Conservation (phyloP, 2,797 vertebrate species). For the Parambassis ranga region DNA sequence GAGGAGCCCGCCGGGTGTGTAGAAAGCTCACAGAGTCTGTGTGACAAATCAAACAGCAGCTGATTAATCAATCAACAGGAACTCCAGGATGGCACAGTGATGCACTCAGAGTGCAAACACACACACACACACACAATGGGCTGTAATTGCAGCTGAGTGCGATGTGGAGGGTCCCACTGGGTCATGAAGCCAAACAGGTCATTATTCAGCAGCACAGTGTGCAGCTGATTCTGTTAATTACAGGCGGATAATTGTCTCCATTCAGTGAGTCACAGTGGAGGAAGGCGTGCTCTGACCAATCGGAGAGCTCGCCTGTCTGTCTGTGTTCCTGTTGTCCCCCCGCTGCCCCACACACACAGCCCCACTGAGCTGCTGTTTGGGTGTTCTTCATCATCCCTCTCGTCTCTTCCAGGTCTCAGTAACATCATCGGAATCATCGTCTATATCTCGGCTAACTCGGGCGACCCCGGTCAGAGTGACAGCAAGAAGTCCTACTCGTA, state of each 20-base stretch:
- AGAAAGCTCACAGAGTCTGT: conserved; percentile 44
- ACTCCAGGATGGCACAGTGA: conserved; percentile 20
- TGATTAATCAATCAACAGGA: conserved; percentile 60
- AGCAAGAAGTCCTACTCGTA: conserved; percentile 99
- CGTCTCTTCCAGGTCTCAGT: conserved; percentile 86
- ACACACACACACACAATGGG: conserved; percentile 41
- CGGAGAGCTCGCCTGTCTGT: no score
- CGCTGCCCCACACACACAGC: no score
- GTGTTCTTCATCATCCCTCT: no score
- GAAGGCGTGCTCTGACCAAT: no score
- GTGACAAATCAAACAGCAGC: conserved; percentile 29
- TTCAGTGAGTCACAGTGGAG: no score
- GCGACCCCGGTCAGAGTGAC: conserved; percentile 96
- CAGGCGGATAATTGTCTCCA: conserved; percentile 67
- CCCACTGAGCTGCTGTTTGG: no score
- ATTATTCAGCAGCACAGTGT: conserved; percentile 75
- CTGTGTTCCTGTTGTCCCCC: background rate
- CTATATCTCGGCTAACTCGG: conserved; percentile 97
- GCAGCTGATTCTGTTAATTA: conserved; percentile 69
- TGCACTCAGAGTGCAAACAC: conserved; percentile 24
- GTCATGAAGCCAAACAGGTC: conserved; percentile 68
- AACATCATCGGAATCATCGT: conserved; percentile 99
- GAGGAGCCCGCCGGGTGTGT: conserved; percentile 50
- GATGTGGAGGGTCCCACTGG: conserved; percentile 61
- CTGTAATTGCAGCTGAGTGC: conserved; percentile 68